Base-by-base conservation (phyloP, 2,888 invertebrate species). In the Uloborus plumipes region DNA sequence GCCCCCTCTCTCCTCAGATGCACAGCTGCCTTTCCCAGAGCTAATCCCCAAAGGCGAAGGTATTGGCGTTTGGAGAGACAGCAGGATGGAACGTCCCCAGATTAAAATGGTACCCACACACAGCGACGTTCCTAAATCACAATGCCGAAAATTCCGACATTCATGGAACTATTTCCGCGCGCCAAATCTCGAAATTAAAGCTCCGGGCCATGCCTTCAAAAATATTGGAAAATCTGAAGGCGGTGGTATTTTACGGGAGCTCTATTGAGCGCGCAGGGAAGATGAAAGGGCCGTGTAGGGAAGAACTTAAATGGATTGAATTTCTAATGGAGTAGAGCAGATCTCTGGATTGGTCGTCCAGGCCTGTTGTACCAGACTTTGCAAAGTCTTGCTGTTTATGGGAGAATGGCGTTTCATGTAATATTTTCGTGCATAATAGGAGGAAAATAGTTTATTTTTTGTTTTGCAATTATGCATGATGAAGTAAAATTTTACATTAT, bases 171-270 rank as follows among this genome's bases (percentile, higher is more conserved):
- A 75, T 67, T 58, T 62, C 6, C 18, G 20, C 69, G 39, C 15
- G 61, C 49, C 69, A 47, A 69, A n/a, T 61, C 31, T 62, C 62
- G 51, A 69, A 76, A 76, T 76, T 76, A 76, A 62, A 62, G 69
- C 76, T 59, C 22, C 47, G 62, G 53, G 55, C 75, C 67, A 75
- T 75, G 49, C 49, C 65, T 16, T 47, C 26, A 50, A 39, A 39
- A 39, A 61, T 59, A 59, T 16, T 39, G 47, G 20, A 18, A 15
- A 39, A 39, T 39, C 39, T 39, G 39, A 39, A 39, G 65, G 49
- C 14, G 20, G 13, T 65, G 18, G n/a, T 65, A 47, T 65, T 18
- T 9, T 55, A 39, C 39, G 11, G 39, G 39, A 39, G 39, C 39
- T 4, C 39, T 39, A 39, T 39, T 39, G 39, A 39, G 39, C 39